A percentile compares a stretch with the other conserved stretches of the same genome.
Conservation (phyloP, 2,113 vertebrate species). For the Marcusenius ussheri region DNA sequence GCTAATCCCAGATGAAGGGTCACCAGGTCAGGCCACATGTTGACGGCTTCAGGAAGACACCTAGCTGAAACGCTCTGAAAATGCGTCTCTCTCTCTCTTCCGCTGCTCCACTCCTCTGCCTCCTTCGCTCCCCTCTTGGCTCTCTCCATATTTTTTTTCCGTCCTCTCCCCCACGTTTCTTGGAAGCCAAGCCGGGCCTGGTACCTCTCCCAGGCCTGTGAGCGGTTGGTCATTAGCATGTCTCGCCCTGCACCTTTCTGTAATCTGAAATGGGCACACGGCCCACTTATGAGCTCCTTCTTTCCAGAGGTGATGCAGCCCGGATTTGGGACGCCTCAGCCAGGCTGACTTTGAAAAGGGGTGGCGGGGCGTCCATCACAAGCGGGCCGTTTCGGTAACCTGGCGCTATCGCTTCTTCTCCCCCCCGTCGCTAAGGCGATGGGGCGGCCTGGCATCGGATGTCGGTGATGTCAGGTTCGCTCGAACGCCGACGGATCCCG, state of each 20-base stretch:
- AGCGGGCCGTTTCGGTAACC: neutral
- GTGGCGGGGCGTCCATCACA: neutral
- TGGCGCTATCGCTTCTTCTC: neutral
- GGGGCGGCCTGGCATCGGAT: neutral
- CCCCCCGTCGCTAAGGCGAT: neutral
- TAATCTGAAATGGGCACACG: neutral
- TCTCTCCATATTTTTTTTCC: neutral
- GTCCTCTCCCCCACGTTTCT: neutral
- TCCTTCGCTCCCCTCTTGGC: neutral
- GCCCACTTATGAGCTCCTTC: neutral
- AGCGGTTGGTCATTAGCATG: neutral
- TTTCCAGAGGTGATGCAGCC: slow-evolving; percentile 5
- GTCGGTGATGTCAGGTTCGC: neutral
- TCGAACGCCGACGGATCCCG: neutral
- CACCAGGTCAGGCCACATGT: neutral
- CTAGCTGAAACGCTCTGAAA: too few relatives aligned
- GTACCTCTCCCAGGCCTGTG: neutral
- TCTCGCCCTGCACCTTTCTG: neutral
- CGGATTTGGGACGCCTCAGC: neutral
- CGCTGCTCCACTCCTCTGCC: neutral
- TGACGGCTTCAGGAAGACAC: neutral
- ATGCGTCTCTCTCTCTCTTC: neutral
- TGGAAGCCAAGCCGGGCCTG: neutral
- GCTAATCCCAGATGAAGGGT: neutral
- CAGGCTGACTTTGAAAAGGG: neutral